A percentile compares a stretch with the other conserved stretches of the same genome.
These are phyloP conservation scores for Erythrolamprus reginae DNA, from an alignment of 2,113 vertebrate species.

Conservation along the genomic window DNA sequence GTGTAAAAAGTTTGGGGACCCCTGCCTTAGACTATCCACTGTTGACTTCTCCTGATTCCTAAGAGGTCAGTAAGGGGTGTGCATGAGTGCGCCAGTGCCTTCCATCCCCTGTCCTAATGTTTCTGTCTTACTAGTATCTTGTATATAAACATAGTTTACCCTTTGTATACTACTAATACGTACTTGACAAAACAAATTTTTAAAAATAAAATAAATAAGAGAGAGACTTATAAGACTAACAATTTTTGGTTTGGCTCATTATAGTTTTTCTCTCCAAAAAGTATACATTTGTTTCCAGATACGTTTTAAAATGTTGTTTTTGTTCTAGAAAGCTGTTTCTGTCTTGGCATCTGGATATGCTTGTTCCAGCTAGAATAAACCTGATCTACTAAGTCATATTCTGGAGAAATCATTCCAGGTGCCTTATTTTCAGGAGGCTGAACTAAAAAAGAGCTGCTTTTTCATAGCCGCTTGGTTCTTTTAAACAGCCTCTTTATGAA, in stretches of 20 bases:
- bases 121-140: too few relatives aligned
- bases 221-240: background rate
- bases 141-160: too few relatives aligned
- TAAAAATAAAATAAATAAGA: too few relatives aligned
- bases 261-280: background rate
- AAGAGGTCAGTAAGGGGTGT: too few relatives aligned
- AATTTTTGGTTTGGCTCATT: background rate
- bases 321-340: background rate
- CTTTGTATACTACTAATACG: too few relatives aligned
- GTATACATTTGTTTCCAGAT: background rate
- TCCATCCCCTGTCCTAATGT: too few relatives aligned
- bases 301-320: background rate
- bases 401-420: background rate
- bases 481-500: background rate
- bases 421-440: background rate
- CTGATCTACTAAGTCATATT: background rate
- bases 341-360: background rate
- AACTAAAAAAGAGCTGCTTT: background rate
- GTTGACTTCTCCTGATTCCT: too few relatives aligned
- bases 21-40: too few relatives aligned
- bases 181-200: too few relatives aligned
- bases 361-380: background rate
- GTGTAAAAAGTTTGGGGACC: too few relatives aligned
- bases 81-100: too few relatives aligned
- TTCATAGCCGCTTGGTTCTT: background rate